Evolutionary conservation across 1,140 invertebrate genomes (phyloP).

Genomic region (Brachionus calyciflorus): DNA sequence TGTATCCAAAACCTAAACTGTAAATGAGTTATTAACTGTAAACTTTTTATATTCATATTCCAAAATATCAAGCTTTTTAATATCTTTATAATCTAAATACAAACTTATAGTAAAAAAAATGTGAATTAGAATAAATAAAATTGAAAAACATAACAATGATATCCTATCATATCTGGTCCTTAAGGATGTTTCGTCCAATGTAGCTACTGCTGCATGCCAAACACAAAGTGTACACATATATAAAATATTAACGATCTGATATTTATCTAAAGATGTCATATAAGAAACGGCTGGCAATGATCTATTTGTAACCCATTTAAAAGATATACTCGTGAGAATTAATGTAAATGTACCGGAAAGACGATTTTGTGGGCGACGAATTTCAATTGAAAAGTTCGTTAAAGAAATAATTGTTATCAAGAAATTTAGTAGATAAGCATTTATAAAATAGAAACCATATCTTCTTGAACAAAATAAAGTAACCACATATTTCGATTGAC

Average conservation of each 20-base stretch:
- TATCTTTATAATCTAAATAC: background rate
- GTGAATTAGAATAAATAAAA: background rate
- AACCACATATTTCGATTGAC: background rate
- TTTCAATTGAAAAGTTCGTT: constrained; percentile 4
- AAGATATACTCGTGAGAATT: constrained; percentile 12
- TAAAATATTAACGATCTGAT: constrained; percentile 22
- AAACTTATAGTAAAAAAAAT: background rate
- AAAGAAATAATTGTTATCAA: constrained; percentile 5
- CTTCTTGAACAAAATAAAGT: constrained; percentile 9
- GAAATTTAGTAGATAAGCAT: background rate
- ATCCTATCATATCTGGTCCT: background rate
- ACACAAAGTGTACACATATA: background rate
- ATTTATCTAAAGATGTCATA: constrained; percentile 25
- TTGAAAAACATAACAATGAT: background rate
- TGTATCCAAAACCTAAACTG: no score
- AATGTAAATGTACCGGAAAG: constrained; percentile 17
- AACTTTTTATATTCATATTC: background rate
- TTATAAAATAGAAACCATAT: background rate
- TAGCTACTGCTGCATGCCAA: constrained; percentile 23
- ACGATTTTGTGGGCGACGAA: background rate
- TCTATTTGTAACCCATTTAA: constrained; percentile 24
- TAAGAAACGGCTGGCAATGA: constrained; percentile 17
- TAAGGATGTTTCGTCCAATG: background rate
- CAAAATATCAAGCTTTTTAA: background rate
- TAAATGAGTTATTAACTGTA: background rate